Evolutionary conservation across 1,140 invertebrate genomes (phyloP).

Genomic region (Delia radicum): DNA sequence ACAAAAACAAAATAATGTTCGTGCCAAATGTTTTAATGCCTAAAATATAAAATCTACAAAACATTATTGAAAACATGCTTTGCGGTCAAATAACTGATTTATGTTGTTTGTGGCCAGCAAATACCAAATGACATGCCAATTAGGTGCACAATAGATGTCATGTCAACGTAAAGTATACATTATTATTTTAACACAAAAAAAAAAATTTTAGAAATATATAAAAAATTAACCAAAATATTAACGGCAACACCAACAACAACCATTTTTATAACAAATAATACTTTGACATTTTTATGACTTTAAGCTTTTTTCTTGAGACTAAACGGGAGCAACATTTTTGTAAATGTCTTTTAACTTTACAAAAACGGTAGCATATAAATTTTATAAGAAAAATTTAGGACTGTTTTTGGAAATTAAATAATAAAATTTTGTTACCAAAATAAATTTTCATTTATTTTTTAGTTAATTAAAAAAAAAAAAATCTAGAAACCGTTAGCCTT

Average conservation of each 20-base stretch:
- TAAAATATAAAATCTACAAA: not conserved
- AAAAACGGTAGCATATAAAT: too few relatives aligned
- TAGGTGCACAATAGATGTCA: slow-evolving; percentile 22
- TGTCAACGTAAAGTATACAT: slow-evolving; percentile 11
- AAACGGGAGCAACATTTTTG: not conserved
- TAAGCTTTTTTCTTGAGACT: not conserved
- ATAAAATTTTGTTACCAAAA: too few relatives aligned
- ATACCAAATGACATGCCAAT: slow-evolving; percentile 19
- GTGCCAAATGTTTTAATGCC: not conserved
- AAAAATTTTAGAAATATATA: not conserved
- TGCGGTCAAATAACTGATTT: slow-evolving; percentile 20
- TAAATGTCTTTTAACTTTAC: too few relatives aligned
- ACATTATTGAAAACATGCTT: not conserved
- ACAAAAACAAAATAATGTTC: not conserved
- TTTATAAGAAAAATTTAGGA: too few relatives aligned
- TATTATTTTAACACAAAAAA: not conserved
- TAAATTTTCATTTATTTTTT: too few relatives aligned
- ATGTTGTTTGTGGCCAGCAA: slow-evolving; percentile 8
- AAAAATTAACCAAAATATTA: not conserved
- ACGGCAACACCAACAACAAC: not conserved
- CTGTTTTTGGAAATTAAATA: too few relatives aligned
- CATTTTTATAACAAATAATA: not conserved
- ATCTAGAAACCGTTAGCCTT: too few relatives aligned
- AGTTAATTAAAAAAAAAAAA: too few relatives aligned
- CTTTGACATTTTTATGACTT: slow-evolving; percentile 3